phyloP scores from a whole-genome alignment of 2,888 invertebrate genomes.

The Andrena marginata region DNA sequence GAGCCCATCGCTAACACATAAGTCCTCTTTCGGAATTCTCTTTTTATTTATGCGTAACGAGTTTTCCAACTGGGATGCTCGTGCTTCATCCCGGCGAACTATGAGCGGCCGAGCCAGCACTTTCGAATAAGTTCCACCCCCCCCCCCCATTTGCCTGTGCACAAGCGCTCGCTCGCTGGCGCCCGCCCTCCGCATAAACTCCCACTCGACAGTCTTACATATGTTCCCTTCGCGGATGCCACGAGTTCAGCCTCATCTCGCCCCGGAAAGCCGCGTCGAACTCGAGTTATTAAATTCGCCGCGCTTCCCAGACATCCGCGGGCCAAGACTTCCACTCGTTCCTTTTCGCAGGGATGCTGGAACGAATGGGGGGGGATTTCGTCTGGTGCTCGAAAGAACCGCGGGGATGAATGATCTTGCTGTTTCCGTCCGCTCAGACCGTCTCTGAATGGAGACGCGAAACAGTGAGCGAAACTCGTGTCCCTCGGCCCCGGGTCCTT shows the following conservation, averaged over 20 bases:
- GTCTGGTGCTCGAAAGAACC: not conserved
- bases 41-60: slow-evolving; percentile 50
- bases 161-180: not conserved
- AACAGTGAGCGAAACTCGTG: not conserved
- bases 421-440: not conserved
- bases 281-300: slow-evolving; percentile 55
- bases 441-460: not conserved
- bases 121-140: slow-evolving; percentile 64
- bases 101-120: slow-evolving; percentile 49
- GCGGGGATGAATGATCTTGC: slow-evolving; percentile 8
- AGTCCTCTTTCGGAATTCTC: slow-evolving; percentile 18
- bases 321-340: slow-evolving; percentile 50
- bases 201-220: slow-evolving; percentile 50
- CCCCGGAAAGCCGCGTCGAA: slow-evolving; percentile 12
- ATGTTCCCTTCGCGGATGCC: slow-evolving; percentile 27
- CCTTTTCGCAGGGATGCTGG: not conserved
- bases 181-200: slow-evolving; percentile 46
- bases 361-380: slow-evolving; percentile 16
- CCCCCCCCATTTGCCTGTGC: slow-evolving; percentile 12
- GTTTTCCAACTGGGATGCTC: slow-evolving; percentile 45
- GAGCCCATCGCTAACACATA: slow-evolving; percentile 15
- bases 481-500: not conserved
- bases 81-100: slow-evolving; percentile 51
- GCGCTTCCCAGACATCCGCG: slow-evolving; percentile 24
- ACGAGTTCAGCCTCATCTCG: slow-evolving; percentile 40